Percentiles rank a stretch among this genome's conserved stretches.
Conservation (phyloP, 2,113 vertebrate species). For the Alouatta palliata region DNA sequence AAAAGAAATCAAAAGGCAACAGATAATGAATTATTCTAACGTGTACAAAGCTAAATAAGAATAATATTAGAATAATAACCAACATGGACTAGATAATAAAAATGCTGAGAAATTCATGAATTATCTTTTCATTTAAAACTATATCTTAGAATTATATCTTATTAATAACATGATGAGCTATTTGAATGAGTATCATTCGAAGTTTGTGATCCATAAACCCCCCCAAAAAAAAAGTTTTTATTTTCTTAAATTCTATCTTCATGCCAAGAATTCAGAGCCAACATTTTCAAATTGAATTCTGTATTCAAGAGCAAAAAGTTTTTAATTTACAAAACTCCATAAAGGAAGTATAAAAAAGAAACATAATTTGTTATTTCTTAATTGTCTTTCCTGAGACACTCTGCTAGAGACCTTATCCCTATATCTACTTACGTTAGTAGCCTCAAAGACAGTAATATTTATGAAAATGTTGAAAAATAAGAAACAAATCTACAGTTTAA, state of each 20-base stretch:
- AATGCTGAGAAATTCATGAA: not conserved
- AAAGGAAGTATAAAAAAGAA: not conserved
- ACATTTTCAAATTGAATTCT: not conserved
- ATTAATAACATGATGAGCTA: not conserved
- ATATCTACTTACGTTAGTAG: not conserved
- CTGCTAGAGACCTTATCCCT: not conserved
- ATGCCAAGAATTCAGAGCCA: not conserved
- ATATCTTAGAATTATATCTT: not conserved
- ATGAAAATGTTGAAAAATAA: not conserved
- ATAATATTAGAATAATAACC: conserved; percentile 1
- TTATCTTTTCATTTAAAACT: conserved; percentile 13
- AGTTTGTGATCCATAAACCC: not conserved
- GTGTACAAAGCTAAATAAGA: not conserved
- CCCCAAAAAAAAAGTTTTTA: not conserved
- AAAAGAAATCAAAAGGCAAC: not conserved
- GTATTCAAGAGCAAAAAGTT: not conserved
- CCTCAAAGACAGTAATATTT: not conserved
- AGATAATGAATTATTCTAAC: conserved; percentile 12
- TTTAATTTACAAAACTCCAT: not conserved
- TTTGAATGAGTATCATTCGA: not conserved
- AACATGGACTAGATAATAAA: not conserved
- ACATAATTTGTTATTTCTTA: not conserved
- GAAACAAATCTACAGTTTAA: conserved; percentile 30
- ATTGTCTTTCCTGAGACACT: conserved; percentile 16
- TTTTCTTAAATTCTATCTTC: not conserved